Base-by-base conservation (phyloP, 2,888 invertebrate genomes). In the Chloroclystis v-ata region DNA sequence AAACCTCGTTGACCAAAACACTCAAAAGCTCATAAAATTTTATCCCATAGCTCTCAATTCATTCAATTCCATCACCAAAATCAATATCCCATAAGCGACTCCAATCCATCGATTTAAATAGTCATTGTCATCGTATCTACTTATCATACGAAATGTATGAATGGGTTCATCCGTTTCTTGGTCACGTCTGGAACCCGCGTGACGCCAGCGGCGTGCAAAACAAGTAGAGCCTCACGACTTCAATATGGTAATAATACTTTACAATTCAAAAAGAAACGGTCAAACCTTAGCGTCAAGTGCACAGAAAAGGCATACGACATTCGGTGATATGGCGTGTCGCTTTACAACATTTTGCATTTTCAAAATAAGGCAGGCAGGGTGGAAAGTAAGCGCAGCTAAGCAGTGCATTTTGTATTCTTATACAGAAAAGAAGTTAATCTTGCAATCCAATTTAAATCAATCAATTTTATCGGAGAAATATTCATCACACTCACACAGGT, bases 121-220 rank as follows among this genome's bases (percentile, higher is more conserved):
- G 43, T 51, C 50, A 46, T 50, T 49, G 51, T 50, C 56, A 47
- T 45, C 47, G 52, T 41, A 50, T 45, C 52, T 50, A 54, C 54
- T 52, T 58, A 52, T 49, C 58, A 59, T 59, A 56, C 54, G 51
- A 59, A 56, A 54, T 53, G 47, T 53, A 59, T 56, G 56, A 53
- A 54, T 54, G 52, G 35, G 13, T 39, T 44, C 43, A 48, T 46
- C 40, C 40, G 28, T 52, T 54, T 54, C 54, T 52, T 5, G 43
- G 58, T 59, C 58, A 59, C 58, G 58, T 54, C 47, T 49, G 10
- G 24, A 30, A 35, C 32, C 55, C 57, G 52, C 51, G 58, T 28
- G 32, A 33, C 32, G 16, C 16, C 32, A 43, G 54, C 52, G 52
- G 50, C 52, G 40, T 42, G 50, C 52, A 38, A 45, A 49, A 51